phyloP scores from a whole-genome alignment of 2,888 invertebrate species.

The Campopleginae sp. region DNA sequence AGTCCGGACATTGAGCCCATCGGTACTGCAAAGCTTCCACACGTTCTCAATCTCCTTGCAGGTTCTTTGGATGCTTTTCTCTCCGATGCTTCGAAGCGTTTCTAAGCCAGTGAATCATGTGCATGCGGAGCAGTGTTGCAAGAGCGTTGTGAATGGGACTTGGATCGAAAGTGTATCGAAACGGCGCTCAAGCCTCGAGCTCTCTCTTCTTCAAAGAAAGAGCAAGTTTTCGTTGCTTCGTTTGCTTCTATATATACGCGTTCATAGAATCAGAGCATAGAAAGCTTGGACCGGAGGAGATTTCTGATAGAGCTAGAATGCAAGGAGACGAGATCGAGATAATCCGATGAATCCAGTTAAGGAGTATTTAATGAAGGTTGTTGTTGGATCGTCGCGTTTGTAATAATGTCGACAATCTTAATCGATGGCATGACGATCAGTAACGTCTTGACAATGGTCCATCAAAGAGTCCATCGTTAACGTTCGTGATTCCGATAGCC shows the following conservation, averaged over 20 bases:
- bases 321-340: neutral
- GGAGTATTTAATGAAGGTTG: neutral
- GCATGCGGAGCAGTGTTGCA: neutral
- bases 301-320: neutral
- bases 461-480: constrained; percentile 20
- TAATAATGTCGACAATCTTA: constrained; percentile 5
- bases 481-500: constrained; percentile 23
- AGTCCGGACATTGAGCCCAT: neutral
- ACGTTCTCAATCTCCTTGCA: constrained; percentile 16
- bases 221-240: neutral
- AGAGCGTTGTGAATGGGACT: constrained; percentile 15
- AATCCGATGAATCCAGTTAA: neutral
- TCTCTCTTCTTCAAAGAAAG: constrained; percentile 28
- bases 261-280: neutral
- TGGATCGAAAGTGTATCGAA: constrained; percentile 39
- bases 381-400: constrained; percentile 2
- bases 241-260: neutral
- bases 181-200: neutral
- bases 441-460: constrained; percentile 3
- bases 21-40: neutral
- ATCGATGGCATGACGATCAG: constrained; percentile 30
- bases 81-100: neutral
- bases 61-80: constrained; percentile 9
- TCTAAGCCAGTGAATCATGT: constrained; percentile 13
- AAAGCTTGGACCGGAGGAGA: neutral